Conservation (phyloP, 2,113 vertebrate species). For the Trichechus manatus region DNA sequence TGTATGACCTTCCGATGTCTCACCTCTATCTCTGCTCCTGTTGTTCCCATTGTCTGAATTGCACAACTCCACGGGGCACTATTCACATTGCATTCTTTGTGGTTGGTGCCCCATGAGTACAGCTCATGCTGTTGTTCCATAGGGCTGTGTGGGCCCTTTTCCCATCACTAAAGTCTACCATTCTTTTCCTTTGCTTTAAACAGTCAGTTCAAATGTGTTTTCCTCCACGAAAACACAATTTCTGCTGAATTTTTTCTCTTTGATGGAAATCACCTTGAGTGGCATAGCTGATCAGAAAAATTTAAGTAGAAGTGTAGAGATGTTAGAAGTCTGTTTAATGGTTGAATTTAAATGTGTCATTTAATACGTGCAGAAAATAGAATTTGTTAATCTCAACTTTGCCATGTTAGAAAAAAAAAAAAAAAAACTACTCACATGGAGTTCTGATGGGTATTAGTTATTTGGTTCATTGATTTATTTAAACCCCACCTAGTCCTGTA, state of each 20-base stretch:
- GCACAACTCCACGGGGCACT: not conserved
- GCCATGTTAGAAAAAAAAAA: not conserved
- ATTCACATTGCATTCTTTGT: not conserved
- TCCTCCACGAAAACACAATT: not conserved
- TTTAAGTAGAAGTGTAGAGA: not conserved
- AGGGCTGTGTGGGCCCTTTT: not conserved
- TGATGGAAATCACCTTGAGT: not conserved
- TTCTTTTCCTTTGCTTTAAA: not conserved
- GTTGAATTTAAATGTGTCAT: not conserved
- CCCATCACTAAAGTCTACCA: not conserved
- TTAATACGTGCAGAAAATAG: not conserved
- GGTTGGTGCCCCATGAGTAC: not conserved
- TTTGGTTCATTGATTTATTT: constrained; percentile 21
- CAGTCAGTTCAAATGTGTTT: not conserved
- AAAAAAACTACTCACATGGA: not conserved
- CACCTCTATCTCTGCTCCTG: not conserved
- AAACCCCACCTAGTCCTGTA: not conserved
- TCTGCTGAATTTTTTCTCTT: not conserved
- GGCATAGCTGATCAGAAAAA: not conserved
- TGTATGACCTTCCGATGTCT: not conserved
- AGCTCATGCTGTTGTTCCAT: not conserved
- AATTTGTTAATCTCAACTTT: constrained; percentile 27
- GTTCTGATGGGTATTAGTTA: not conserved
- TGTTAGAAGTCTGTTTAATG: not conserved
- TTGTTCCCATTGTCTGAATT: not conserved